These are phyloP conservation scores for Oncorhynchus clarkii DNA, from an alignment of 2,113 vertebrate species.

Conservation along the genomic window DNA sequence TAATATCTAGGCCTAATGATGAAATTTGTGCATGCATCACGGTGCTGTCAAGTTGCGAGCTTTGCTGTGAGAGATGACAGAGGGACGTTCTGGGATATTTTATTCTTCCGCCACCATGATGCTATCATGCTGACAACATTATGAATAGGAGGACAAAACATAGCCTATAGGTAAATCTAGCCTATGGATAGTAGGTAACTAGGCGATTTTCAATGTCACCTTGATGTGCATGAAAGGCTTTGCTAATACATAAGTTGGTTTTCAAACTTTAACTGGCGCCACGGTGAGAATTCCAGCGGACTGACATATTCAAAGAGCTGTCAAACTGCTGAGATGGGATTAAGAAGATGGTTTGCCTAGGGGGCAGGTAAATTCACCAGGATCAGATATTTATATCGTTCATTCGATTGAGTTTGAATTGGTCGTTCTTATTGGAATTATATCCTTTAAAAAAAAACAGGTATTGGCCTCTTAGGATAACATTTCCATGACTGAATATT, in stretches of 20 bases:
- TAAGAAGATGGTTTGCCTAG: constrained; percentile 16
- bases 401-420: not conserved
- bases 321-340: constrained; percentile 23
- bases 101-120: too few relatives aligned
- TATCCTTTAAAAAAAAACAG: not conserved
- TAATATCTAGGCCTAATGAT: not conserved
- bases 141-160: too few relatives aligned
- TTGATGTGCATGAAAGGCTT: constrained; percentile 5
- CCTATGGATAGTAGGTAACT: too few relatives aligned
- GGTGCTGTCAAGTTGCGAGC: not conserved
- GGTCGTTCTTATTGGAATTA: not conserved
- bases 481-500: too few relatives aligned
- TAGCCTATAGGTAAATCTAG: too few relatives aligned
- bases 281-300: constrained; percentile 23
- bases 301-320: constrained; percentile 33
- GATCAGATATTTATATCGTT: not conserved
- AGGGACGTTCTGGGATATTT: too few relatives aligned
- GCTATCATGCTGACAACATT: too few relatives aligned
- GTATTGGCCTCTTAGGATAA: too few relatives aligned
- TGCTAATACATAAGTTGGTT: constrained; percentile 11
- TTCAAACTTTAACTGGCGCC: constrained; percentile 20
- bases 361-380: constrained; percentile 19
- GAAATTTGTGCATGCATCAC: not conserved
- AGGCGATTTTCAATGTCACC: not conserved
- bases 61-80: too few relatives aligned